Evolutionary conservation across 2,797 vertebrate genomes (phyloP).

Genomic region (Betta splendens): DNA sequence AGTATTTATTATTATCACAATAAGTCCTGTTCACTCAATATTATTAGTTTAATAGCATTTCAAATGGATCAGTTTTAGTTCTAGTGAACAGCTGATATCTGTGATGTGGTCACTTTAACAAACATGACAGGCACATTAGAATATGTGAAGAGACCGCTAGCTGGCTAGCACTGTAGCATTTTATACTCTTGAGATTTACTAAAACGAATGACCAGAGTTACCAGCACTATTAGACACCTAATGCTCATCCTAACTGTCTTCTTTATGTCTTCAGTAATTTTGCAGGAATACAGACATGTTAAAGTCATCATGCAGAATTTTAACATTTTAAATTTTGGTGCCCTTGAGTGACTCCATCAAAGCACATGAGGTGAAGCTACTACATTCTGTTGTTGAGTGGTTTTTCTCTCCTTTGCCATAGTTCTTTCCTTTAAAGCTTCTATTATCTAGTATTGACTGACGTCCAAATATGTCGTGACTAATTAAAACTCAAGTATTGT

Average conservation of each 20-base stretch:
- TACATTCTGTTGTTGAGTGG: neutral
- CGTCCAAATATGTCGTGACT: neutral
- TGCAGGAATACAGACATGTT: neutral
- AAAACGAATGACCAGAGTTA: too few species aligned
- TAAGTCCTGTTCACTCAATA: too few species aligned
- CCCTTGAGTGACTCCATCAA: too few species aligned
- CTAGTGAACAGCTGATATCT: too few species aligned
- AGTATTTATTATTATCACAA: too few species aligned
- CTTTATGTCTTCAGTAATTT: too few species aligned
- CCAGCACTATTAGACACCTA: too few species aligned
- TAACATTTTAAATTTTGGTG: neutral
- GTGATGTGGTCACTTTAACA: neutral
- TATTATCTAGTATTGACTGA: constrained; percentile 13
- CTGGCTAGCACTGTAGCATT: constrained; percentile 56
- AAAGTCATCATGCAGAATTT: constrained; percentile 4
- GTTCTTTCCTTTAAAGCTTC: neutral
- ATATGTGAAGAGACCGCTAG: constrained; percentile 36
- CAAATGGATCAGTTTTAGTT: too few species aligned
- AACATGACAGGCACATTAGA: neutral
- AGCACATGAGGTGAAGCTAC: too few species aligned
- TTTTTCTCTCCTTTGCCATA: neutral
- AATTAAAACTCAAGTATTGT: neutral
- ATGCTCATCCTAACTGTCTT: too few species aligned
- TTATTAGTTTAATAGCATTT: neutral
- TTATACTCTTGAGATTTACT: too few species aligned